These are phyloP conservation scores for Zosterops lateralis DNA, from an alignment of 2,113 vertebrate genomes.

Conservation along the genomic window DNA sequence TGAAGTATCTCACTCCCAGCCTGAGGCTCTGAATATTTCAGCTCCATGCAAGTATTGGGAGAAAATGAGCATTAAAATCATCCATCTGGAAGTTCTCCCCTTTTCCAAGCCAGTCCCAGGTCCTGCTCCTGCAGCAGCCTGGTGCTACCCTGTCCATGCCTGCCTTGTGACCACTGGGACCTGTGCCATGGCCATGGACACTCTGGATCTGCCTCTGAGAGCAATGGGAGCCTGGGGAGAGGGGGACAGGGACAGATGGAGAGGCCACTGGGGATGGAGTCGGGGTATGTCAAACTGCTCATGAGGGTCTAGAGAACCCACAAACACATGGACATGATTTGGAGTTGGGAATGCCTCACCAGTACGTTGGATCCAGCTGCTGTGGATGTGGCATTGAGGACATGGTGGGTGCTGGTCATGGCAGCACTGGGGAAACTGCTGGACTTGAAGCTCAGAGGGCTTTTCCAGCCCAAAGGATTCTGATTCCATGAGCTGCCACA, in stretches of 20 bases:
- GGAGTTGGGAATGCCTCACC: not conserved
- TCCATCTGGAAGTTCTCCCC: not conserved
- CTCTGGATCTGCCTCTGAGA: not conserved
- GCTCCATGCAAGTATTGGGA: accelerated
- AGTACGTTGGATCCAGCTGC: accelerated
- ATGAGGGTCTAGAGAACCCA: accelerated
- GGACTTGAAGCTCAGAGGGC: not conserved
- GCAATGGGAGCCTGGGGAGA: not conserved
- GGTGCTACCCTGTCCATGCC: not conserved
- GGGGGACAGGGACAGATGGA: accelerated
- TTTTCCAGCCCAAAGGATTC: not conserved
- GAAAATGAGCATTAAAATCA: not conserved
- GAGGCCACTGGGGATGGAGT: not conserved
- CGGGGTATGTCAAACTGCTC: not conserved
- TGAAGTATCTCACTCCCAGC: not conserved
- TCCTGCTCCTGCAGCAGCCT: not conserved
- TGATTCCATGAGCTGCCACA: not conserved
- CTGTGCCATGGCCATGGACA: accelerated
- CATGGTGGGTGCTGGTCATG: accelerated
- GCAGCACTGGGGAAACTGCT: not conserved
- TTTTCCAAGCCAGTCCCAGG: not conserved
- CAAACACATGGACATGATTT: accelerated
- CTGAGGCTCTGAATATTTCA: not conserved
- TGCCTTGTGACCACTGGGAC: not conserved
- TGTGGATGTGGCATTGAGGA: not conserved